phyloP scores from a whole-genome alignment of 2,797 vertebrate genomes.

The Ctenopoma multispine region DNA sequence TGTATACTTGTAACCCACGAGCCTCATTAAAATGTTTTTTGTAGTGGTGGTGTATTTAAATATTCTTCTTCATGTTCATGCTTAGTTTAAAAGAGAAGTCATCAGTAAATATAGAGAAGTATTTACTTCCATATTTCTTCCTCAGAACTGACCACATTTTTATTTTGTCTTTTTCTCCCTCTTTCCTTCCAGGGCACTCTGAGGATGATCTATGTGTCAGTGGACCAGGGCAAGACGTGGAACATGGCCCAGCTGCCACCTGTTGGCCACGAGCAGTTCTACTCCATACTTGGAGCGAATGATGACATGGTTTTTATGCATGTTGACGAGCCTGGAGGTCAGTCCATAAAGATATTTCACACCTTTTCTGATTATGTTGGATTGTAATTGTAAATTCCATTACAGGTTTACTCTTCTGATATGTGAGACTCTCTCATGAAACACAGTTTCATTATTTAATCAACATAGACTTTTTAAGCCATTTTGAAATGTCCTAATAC shows the following conservation, averaged over 20 bases:
- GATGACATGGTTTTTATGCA: conserved; percentile 98
- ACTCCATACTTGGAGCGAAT: conserved; percentile 93
- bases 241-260: conserved; percentile 95
- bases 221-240: conserved; percentile 91
- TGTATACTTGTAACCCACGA: not conserved
- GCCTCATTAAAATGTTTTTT: not conserved
- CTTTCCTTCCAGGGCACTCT: conserved; percentile 73
- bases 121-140: not conserved
- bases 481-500: not conserved
- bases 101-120: not conserved
- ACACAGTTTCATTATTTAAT: not conserved
- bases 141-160: too few species aligned
- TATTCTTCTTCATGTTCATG: not conserved
- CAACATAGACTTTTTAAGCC: not conserved
- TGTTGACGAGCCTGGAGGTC: conserved; percentile 94
- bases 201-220: conserved; percentile 92
- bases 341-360: conserved; percentile 47
- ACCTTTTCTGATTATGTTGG: not conserved
- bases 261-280: conserved; percentile 94
- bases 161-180: not conserved
- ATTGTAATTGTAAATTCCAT: not conserved
- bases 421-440: not conserved
- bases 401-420: not conserved
- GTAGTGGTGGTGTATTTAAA: not conserved
- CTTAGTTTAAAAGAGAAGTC: conserved; percentile 3